Evolutionary conservation across 2,888 invertebrate species (phyloP).

Genomic region (Oscheius sp.): DNA sequence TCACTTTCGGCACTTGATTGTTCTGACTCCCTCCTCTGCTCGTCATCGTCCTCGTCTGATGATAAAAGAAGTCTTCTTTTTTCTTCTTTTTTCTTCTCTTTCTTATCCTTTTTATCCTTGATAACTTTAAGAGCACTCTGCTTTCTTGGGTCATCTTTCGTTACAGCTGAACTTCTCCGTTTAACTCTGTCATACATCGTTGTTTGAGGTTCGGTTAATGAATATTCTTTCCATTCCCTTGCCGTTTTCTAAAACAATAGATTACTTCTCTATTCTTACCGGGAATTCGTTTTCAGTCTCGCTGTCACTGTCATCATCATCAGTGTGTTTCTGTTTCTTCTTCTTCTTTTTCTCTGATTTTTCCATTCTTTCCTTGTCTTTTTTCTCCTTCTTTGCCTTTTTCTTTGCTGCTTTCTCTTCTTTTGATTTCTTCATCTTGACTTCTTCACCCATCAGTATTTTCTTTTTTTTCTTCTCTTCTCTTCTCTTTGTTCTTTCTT

Average conservation of each 20-base stretch:
- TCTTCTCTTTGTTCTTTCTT: conserved; percentile 16
- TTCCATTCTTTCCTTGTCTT: background rate
- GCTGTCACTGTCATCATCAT: conserved; percentile 10
- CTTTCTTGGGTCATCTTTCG: conserved; percentile 31
- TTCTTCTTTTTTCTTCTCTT: conserved; percentile 19
- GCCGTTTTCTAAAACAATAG: too few relatives aligned
- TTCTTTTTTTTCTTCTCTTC: conserved; percentile 20
- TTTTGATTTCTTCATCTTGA: conserved; percentile 4
- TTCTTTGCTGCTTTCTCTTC: background rate
- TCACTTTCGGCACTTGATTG: background rate
- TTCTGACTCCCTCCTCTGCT: background rate
- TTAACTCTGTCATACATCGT: conserved; percentile 47
- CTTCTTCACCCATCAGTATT: background rate
- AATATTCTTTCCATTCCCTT: too few relatives aligned
- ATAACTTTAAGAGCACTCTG: conserved; percentile 20
- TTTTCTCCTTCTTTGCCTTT: background rate
- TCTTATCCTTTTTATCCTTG: conserved; percentile 23
- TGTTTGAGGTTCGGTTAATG: background rate
- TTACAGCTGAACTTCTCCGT: conserved; percentile 33
- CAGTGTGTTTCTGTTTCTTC: conserved; percentile 2
- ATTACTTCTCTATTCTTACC: too few relatives aligned
- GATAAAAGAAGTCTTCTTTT: conserved; percentile 16
- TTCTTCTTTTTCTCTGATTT: conserved; percentile 30
- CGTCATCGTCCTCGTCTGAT: conserved; percentile 18
- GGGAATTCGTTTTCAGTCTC: conserved; percentile 3